Evolutionary conservation across 2,888 invertebrate genomes (phyloP).

Genomic region (Adineta ricciae): DNA sequence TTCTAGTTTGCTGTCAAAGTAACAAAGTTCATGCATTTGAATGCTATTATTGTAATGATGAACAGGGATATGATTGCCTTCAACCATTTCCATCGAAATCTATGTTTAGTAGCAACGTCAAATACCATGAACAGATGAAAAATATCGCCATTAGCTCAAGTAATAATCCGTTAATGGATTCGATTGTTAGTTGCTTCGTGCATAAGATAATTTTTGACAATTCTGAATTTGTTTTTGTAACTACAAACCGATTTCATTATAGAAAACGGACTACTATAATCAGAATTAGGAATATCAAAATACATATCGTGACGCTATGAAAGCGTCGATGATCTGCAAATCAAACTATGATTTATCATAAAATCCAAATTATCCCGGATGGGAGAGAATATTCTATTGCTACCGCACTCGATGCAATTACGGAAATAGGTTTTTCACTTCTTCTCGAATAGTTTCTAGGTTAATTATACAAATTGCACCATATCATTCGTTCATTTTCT

Average conservation of each 20-base stretch:
- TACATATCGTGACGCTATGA: background rate
- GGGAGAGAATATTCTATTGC: background rate
- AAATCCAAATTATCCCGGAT: background rate
- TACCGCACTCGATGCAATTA: background rate
- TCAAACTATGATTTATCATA: background rate
- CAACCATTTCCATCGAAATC: background rate
- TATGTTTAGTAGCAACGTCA: background rate
- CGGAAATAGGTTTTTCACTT: background rate
- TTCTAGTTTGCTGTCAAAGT: background rate
- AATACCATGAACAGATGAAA: background rate
- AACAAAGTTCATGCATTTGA: background rate
- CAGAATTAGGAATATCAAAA: background rate
- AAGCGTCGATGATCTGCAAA: background rate
- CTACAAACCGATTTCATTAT: background rate
- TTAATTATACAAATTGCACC: background rate
- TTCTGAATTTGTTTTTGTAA: background rate
- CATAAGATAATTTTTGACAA: background rate
- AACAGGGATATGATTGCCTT: background rate
- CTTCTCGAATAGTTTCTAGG: background rate
- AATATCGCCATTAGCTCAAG: background rate
- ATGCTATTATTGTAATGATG: background rate
- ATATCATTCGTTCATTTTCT: background rate
- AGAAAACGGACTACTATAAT: background rate
- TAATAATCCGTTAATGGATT: background rate
- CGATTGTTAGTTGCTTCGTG: background rate